phyloP scores from a whole-genome alignment of 1,140 invertebrate genomes.

The Cotesia vestalis region DNA sequence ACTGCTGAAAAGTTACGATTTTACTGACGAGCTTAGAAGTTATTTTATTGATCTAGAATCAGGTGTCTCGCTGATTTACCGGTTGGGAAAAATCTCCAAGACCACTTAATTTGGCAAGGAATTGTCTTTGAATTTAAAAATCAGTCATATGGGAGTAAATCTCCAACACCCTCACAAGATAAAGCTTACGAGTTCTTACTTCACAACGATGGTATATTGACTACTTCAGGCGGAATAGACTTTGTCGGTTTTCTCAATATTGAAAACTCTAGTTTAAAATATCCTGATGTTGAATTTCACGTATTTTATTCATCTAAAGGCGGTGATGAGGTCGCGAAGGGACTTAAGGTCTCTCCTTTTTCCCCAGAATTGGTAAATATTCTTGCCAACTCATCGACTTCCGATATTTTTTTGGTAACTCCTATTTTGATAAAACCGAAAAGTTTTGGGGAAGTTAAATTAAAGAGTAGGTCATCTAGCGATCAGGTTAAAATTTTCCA shows the following conservation, averaged over 20 bases:
- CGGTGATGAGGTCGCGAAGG: constrained; percentile 46
- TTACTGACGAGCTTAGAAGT: constrained; percentile 8
- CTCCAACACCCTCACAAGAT: constrained; percentile 41
- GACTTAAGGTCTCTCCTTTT: constrained; percentile 68
- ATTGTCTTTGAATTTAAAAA: no score
- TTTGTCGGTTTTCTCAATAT: not conserved
- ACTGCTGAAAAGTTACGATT: constrained; percentile 32
- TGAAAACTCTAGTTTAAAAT: not conserved
- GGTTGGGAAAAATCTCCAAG: constrained; percentile 85
- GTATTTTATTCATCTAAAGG: not conserved
- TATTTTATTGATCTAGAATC: constrained; percentile 38
- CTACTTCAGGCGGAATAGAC: not conserved
- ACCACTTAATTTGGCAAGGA: constrained; percentile 70
- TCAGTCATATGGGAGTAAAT: constrained; percentile 71
- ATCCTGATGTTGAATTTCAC: not conserved
- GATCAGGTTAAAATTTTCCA: no score
- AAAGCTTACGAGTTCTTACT: constrained; percentile 46
- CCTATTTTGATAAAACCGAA: constrained; percentile 68
- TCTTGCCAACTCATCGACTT: constrained; percentile 64
- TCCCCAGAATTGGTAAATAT: constrained; percentile 66
- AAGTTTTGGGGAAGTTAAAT: constrained; percentile 75
- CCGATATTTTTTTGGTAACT: constrained; percentile 72
- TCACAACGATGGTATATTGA: constrained; percentile 48
- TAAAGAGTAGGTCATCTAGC: constrained; percentile 74
- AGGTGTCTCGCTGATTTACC: constrained; percentile 77